phyloP scores from a whole-genome alignment of 35 echinoderm and acorn worm species.

The Apostichopus japonicus region DNA sequence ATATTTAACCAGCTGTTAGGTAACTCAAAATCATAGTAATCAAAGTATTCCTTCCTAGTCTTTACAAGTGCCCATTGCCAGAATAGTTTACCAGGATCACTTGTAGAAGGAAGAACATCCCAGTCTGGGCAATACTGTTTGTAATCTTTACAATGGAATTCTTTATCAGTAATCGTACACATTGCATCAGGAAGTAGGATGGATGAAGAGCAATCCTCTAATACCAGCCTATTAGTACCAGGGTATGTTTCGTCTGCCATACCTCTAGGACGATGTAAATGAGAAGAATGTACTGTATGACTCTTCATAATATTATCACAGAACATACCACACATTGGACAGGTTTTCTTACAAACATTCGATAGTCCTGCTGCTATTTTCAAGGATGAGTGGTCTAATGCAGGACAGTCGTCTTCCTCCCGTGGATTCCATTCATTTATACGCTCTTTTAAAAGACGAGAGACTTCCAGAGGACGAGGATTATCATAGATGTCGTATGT shows the following conservation, averaged over 20 bases:
- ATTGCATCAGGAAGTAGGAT: background rate
- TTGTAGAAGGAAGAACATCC: background rate
- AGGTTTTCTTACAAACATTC: background rate
- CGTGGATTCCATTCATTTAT: background rate
- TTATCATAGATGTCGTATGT: background rate
- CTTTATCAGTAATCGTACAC: background rate
- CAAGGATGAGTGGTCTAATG: background rate
- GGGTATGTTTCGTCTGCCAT: background rate
- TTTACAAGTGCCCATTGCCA: background rate
- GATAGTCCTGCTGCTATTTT: background rate
- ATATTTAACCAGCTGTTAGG: background rate
- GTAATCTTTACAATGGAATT: background rate
- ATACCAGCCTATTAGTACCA: background rate
- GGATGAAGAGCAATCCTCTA: conserved; percentile 16
- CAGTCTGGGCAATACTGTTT: background rate
- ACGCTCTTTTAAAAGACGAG: background rate
- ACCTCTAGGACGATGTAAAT: too few species aligned
- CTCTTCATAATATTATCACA: too few species aligned
- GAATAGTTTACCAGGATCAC: background rate
- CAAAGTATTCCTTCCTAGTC: background rate
- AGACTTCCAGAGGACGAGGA: background rate
- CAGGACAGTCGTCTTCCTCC: background rate
- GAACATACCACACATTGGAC: background rate
- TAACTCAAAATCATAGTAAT: background rate
- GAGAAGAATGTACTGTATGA: too few species aligned